Evolutionary conservation across 1,140 invertebrate genomes (phyloP).

Genomic region (Agraylea sexmaculata): DNA sequence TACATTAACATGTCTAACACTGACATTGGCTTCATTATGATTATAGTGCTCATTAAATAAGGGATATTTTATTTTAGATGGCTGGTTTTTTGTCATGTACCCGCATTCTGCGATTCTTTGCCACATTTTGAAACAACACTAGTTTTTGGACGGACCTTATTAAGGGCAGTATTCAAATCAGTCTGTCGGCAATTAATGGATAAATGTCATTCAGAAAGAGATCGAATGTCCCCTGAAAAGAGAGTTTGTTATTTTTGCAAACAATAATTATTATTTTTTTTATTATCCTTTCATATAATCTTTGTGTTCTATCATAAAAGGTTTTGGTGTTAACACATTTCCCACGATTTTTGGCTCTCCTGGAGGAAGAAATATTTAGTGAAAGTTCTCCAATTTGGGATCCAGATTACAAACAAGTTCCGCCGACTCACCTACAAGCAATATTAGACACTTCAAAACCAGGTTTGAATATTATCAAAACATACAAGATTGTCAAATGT

Average conservation of each 20-base stretch:
- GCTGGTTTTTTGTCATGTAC: slow-evolving; percentile 91
- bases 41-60: neutral
- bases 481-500: no score
- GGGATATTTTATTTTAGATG: slow-evolving; percentile 47
- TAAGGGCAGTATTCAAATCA: slow-evolving; percentile 77
- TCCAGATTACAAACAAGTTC: slow-evolving; percentile 67
- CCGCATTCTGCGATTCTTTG: slow-evolving; percentile 87
- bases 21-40: neutral
- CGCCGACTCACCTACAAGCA: slow-evolving; percentile 51
- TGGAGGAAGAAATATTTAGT: slow-evolving; percentile 80
- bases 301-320: slow-evolving; percentile 19
- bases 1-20: neutral
- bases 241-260: slow-evolving; percentile 36
- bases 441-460: slow-evolving; percentile 28
- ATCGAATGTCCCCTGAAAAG: slow-evolving; percentile 79
- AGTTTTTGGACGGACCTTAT: slow-evolving; percentile 78
- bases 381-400: slow-evolving; percentile 88
- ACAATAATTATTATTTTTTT: slow-evolving; percentile 24
- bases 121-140: slow-evolving; percentile 79
- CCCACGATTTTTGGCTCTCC: slow-evolving; percentile 69
- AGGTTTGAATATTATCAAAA: neutral
- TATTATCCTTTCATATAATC: slow-evolving; percentile 5
- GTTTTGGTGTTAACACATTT: slow-evolving; percentile 48
- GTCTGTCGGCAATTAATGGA: slow-evolving; percentile 83
- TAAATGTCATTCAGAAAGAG: slow-evolving; percentile 77